A percentile compares a stretch with the other conserved stretches of the same genome.
phyloP scores from a whole-genome alignment of 2,113 vertebrate genomes.

The Morone saxatilis region DNA sequence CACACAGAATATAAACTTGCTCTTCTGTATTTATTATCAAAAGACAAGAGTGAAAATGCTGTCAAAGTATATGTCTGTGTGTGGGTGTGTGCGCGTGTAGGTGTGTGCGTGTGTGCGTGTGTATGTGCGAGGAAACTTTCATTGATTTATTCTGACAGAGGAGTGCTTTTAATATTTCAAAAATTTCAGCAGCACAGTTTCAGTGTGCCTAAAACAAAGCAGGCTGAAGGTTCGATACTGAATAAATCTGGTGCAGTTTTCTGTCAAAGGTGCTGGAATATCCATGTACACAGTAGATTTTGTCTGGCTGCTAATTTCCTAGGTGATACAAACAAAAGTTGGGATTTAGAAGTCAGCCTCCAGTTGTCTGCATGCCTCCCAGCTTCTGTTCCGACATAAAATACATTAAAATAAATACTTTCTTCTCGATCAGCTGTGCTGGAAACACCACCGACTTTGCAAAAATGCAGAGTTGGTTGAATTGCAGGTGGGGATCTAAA shows the following conservation, averaged over 20 bases:
- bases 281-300: slow-evolving; percentile 42
- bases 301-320: slow-evolving; percentile 48
- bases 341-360: slow-evolving; percentile 13
- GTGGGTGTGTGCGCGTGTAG: neutral
- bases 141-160: slow-evolving; percentile 60
- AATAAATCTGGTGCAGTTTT: slow-evolving; percentile 45
- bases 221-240: slow-evolving; percentile 42
- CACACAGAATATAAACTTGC: slow-evolving; percentile 21
- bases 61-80: slow-evolving; percentile 4
- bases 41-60: slow-evolving; percentile 25
- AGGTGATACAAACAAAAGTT: slow-evolving; percentile 19
- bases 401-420: slow-evolving; percentile 13
- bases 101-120: neutral
- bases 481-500: slow-evolving; percentile 43
- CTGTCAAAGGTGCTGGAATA: slow-evolving; percentile 34
- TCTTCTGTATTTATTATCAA: slow-evolving; percentile 45
- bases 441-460: slow-evolving; percentile 18
- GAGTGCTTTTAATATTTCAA: slow-evolving; percentile 51
- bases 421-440: slow-evolving; percentile 6
- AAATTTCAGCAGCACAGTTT: slow-evolving; percentile 10
- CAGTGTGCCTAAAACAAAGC: slow-evolving; percentile 12
- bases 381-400: slow-evolving; percentile 19
- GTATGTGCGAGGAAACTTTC: slow-evolving; percentile 31
- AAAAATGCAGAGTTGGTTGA: slow-evolving; percentile 35
- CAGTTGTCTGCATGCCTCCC: neutral